Evolutionary conservation across 2,797 vertebrate species (phyloP).

Genomic region (Cynodonichthys magdalenae): DNA sequence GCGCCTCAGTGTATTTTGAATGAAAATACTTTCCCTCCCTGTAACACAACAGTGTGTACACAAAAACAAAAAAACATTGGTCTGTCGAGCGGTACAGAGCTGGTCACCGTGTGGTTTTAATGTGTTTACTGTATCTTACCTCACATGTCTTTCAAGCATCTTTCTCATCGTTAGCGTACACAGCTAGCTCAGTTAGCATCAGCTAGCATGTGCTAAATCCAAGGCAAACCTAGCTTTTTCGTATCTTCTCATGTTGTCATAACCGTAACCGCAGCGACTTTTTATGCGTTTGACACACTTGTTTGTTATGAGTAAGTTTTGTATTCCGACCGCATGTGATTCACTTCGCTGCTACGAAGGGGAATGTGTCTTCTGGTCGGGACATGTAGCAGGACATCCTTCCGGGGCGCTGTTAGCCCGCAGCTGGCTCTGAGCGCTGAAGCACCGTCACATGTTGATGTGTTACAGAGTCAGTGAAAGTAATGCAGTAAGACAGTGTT

Average conservation of each 20-base stretch:
- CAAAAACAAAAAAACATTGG: not conserved
- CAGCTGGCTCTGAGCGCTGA: no score
- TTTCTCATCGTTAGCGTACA: constrained; percentile 10
- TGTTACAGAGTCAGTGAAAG: no score
- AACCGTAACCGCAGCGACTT: not conserved
- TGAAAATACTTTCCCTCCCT: no score
- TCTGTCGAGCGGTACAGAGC: not conserved
- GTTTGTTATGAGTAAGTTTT: not conserved
- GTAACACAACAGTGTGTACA: not conserved
- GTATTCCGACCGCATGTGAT: not conserved
- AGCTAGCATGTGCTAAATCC: constrained; percentile 33
- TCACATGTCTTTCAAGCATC: constrained; percentile 24
- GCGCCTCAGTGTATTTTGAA: no score
- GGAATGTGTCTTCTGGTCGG: constrained; percentile 28
- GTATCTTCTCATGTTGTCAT: constrained; percentile 32
- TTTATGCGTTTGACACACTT: not conserved
- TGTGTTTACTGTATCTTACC: constrained; percentile 27
- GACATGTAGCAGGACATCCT: constrained; percentile 33
- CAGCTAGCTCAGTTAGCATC: constrained; percentile 20
- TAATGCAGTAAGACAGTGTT: no score
- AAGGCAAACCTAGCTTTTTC: constrained; percentile 9
- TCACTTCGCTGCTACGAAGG: not conserved
- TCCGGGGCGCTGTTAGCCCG: no score
- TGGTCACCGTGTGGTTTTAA: not conserved
- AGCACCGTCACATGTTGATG: no score